Base-by-base conservation (phyloP, 2,888 invertebrate genomes). In the Hofmannophila pseudospretella region DNA sequence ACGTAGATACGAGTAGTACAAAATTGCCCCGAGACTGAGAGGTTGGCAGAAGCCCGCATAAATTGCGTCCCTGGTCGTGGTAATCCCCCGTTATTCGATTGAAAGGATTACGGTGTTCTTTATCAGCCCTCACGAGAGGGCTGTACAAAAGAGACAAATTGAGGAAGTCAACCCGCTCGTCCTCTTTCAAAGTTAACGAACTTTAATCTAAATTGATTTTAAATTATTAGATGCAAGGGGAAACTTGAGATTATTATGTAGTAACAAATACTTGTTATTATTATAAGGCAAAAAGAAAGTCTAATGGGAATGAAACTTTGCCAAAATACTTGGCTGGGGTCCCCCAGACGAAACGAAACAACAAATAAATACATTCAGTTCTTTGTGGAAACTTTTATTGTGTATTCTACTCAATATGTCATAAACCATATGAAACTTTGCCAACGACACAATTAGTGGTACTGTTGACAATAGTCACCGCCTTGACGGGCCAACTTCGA, bases 41-140 rank as follows among this genome's bases (percentile, higher is more conserved):
- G 13, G 14, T 44, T 61, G 45, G 42, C 49, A 44, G 54, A 56
- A 53, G 41, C 65, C 61, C 65, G 59, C 59, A 69, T 67, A 64
- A 69, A 72, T 67, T 63, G 58, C 53, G 53, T 13, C 51, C 53
- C 51, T 45, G 16, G 47, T n/a, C n/a, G n/a, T n/a, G n/a, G 60
- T 67, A 66, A 75, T 70, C 71, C 68, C 47, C 63, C 62, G 63
- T 65, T 66, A 77, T 71, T 66, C 65, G 72, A 73, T 72, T 70
- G 69, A 76, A 75, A 68, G 75, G 76, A 79, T 78, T 77, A 78
- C 66, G 61, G 51, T 64, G 66, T 69, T 65, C 70, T 74, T 72
- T 73, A 69, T 65, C 75, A 70, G 70, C 66, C 67, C 61, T 59
- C 47, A 40, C 16, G 35, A 35, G 48, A 50, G 58, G 61, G 66